Base-by-base conservation (phyloP, 2,888 invertebrate species). In the Eupithecia insigniata region DNA sequence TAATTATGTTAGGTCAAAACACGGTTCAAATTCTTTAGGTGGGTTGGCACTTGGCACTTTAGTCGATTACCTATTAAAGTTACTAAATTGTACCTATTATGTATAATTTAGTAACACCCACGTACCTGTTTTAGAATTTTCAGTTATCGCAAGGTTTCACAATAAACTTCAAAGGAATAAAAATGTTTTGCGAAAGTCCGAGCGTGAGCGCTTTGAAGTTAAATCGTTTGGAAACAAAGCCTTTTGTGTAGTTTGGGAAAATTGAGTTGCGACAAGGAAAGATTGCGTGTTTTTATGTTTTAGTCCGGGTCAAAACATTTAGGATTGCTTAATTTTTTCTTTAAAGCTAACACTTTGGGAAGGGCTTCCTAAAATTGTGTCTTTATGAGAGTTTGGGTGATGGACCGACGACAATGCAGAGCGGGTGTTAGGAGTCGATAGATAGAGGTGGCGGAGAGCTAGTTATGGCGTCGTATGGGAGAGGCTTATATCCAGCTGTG, bases 211-310 rank as follows among this genome's bases (percentile, higher is more conserved):
- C 73, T 83, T 83, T 83, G 76, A 83, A 77, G 82, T 80, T 80
- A 82, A 86, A 85, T 85, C 81, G 82, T 78, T 81, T 79, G 84
- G 83, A 85, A 87, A 80, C 76, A 74, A 78, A 75, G 76, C 74
- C 78, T 83, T 84, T 80, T 82, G 79, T 71, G 73, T 75, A 62
- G 68, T 72, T 75, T 73, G 71, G 68, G 72, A 76, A 73, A 66
- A 75, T 66, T 73, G 66, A 69, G 75, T 70, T 71, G 39, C 73
- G 43, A 72, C 72, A 71, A 69, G 61, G 28, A 65, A 62, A 28
- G 5, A 64, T 62, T 72, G 36, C 66, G 51, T 55, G 58, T 70
- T 51, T 51, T 22, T 46, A 61, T 55, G 39, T 64, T 66, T 66
- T 22, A 66, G 18, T 62, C 34, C 32, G 22, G 22, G 51, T 14